These are phyloP conservation scores for Mormyrops attenuatus DNA, from an alignment of 2,797 vertebrate species.

Conservation along the genomic window DNA sequence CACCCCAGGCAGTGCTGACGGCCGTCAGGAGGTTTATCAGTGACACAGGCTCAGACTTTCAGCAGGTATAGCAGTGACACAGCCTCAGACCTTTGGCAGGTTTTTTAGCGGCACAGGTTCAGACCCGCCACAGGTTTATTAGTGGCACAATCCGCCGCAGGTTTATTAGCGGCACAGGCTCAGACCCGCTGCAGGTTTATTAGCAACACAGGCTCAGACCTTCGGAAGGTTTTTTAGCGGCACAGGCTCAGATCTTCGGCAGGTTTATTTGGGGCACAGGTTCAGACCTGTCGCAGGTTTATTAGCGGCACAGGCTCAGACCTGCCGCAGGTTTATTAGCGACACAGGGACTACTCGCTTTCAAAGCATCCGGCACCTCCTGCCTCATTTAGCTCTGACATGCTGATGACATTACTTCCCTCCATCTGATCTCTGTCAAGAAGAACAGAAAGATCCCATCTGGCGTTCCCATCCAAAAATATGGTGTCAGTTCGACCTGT, in stretches of 20 bases:
- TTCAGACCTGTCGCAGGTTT: too few species aligned
- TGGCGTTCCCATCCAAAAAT: neutral
- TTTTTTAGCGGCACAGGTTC: neutral
- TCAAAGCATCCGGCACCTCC: neutral
- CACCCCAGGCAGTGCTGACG: neutral
- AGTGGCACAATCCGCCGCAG: neutral
- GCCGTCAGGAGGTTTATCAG: neutral
- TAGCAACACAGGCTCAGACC: neutral
- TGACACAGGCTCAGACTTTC: neutral
- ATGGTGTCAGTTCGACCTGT: neutral
- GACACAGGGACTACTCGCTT: neutral
- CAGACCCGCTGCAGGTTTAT: neutral
- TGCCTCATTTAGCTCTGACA: neutral
- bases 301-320: neutral
- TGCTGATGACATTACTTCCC: neutral
- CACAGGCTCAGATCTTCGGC: neutral
- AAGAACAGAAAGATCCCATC: neutral
- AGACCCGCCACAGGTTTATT: neutral
- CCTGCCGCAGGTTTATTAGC: neutral
- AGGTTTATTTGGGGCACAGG: too few species aligned
- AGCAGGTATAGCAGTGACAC: rapidly evolving
- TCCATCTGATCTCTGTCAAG: neutral
- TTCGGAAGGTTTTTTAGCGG: neutral
- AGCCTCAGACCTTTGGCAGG: rapidly evolving
- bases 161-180: too few species aligned